Evolutionary conservation across 2,113 vertebrate species (phyloP).

Genomic region (Otis tarda): DNA sequence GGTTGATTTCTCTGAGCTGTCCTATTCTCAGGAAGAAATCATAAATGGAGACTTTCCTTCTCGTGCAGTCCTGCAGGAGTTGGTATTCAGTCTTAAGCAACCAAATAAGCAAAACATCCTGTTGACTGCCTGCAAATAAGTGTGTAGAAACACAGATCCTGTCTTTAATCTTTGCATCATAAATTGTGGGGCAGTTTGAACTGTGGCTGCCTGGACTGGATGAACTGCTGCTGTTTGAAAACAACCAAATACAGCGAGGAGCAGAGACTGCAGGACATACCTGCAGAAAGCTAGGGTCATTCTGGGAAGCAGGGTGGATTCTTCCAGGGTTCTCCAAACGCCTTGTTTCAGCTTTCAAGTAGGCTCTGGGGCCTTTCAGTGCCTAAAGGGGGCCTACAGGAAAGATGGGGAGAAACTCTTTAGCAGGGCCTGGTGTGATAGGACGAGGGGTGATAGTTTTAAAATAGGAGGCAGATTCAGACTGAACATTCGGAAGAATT

Average conservation of each 20-base stretch:
- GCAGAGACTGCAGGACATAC: neutral
- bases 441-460: no score
- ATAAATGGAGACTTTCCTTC: neutral
- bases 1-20: neutral
- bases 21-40: neutral
- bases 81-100: rapidly evolving
- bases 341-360: neutral
- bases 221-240: neutral
- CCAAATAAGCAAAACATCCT: neutral
- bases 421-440: no score
- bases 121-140: neutral
- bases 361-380: no score
- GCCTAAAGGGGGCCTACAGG: no score
- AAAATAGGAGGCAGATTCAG: no score
- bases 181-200: neutral
- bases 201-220: neutral
- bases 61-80: neutral
- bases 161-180: neutral
- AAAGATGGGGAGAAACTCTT: no score
- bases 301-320: neutral
- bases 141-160: neutral
- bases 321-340: neutral
- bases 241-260: neutral
- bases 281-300: rapidly evolving
- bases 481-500: no score